phyloP scores from a whole-genome alignment of 2,113 vertebrate species.

The Toxostoma redivivum region DNA sequence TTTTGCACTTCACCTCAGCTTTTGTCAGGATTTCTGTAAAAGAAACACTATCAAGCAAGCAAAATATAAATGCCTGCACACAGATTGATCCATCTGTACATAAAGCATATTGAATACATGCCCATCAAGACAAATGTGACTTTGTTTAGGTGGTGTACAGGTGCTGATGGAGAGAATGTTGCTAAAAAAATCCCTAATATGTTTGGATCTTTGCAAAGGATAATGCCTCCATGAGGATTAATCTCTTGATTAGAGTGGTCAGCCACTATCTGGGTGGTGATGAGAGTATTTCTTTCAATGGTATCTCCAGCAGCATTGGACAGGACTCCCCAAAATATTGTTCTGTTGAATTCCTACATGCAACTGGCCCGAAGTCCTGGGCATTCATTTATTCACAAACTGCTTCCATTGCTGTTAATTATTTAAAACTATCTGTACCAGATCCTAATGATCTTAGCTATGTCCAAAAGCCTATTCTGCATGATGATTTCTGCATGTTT shows the following conservation, averaged over 20 bases:
- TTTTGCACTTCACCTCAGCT: neutral
- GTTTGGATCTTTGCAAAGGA: neutral
- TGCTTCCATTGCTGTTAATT: neutral
- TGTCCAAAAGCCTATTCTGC: neutral
- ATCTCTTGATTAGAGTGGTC: neutral
- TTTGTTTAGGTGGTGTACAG: neutral
- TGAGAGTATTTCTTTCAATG: neutral
- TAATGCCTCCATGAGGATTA: neutral
- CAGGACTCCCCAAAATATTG: neutral
- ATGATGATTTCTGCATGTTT: neutral
- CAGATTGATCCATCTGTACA: neutral
- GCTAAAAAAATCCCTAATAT: fast-evolving
- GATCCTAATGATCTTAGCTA: neutral
- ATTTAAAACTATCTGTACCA: neutral
- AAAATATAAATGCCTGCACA: neutral
- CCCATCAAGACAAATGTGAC: neutral
- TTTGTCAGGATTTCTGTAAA: neutral
- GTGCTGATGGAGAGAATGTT: neutral
- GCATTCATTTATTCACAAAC: neutral
- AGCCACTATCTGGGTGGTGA: neutral
- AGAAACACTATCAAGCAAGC: neutral
- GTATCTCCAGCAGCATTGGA: neutral
- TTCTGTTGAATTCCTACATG: neutral
- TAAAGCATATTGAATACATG: neutral
- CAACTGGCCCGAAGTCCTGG: fast-evolving